Evolutionary conservation across 2,888 invertebrate species (phyloP).

Genomic region (Hirtodrosophila duncani): DNA sequence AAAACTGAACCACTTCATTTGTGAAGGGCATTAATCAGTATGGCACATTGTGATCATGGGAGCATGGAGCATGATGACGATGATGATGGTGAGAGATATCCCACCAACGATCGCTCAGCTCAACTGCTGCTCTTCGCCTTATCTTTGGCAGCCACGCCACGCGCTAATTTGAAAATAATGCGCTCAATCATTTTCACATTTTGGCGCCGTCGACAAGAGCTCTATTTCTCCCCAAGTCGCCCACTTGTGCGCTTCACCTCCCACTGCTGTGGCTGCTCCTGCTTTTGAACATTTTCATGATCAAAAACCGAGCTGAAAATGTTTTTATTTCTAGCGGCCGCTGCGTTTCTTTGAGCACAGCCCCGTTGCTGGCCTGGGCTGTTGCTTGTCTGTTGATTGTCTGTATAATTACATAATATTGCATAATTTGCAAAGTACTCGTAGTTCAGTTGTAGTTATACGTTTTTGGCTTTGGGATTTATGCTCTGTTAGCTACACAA

Average conservation of each 20-base stretch:
- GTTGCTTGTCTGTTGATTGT: slow-evolving; percentile 47
- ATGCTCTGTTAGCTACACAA: slow-evolving; percentile 74
- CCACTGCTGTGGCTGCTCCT: slow-evolving; percentile 20
- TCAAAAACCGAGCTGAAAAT: slow-evolving; percentile 30
- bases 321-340: slow-evolving; percentile 3
- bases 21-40: too few relatives aligned
- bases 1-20: too few relatives aligned
- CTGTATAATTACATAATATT: slow-evolving; percentile 71
- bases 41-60: too few relatives aligned
- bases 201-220: slow-evolving; percentile 13
- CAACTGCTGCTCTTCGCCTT: too few relatives aligned
- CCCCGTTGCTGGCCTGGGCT: slow-evolving; percentile 7
- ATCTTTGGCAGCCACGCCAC: slow-evolving; percentile 41
- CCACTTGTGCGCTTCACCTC: not conserved
- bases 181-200: slow-evolving; percentile 70
- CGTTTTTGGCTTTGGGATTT: slow-evolving; percentile 67
- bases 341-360: not conserved
- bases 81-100: too few relatives aligned
- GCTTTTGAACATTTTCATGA: slow-evolving; percentile 26
- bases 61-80: too few relatives aligned
- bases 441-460: too few relatives aligned
- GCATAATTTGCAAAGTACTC: slow-evolving; percentile 71
- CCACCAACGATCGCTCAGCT: too few relatives aligned
- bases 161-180: slow-evolving; percentile 76
- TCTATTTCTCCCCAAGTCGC: not conserved